Evolutionary conservation across 2,113 vertebrate genomes (phyloP).

Genomic region (Paramisgurnus dabryanus): DNA sequence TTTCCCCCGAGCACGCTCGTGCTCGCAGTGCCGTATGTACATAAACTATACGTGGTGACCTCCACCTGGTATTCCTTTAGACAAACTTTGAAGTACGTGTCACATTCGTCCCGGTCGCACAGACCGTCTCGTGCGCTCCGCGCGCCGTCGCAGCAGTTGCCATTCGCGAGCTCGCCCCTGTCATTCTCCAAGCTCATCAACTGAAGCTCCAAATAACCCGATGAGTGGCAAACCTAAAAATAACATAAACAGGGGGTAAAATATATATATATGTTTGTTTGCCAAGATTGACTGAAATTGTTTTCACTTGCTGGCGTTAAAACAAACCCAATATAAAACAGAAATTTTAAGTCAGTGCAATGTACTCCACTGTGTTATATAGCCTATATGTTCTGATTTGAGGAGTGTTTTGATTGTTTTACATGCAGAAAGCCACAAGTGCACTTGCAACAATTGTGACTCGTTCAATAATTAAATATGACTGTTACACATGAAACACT

Average conservation of each 20-base stretch:
- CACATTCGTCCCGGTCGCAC: constrained; percentile 87
- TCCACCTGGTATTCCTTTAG: constrained; percentile 94
- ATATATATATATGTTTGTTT: neutral
- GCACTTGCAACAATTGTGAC: neutral
- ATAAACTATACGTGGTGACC: constrained; percentile 80
- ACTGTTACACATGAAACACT: neutral
- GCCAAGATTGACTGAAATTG: neutral
- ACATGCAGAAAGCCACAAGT: neutral
- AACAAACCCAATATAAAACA: neutral
- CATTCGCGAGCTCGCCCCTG: constrained; percentile 84
- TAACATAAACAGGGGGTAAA: constrained; percentile 56
- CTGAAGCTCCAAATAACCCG: constrained; percentile 95
- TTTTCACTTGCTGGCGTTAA: too few species aligned
- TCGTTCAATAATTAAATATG: constrained; percentile 1
- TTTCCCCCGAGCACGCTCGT: constrained; percentile 91
- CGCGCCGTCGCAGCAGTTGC: constrained; percentile 87
- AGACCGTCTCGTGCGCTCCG: constrained; percentile 71
- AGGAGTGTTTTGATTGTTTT: neutral
- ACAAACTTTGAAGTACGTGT: constrained; percentile 90
- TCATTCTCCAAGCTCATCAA: constrained; percentile 87
- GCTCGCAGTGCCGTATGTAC: constrained; percentile 88
- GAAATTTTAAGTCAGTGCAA: too few species aligned
- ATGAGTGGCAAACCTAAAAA: constrained; percentile 84
- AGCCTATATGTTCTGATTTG: neutral
- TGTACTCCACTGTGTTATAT: neutral